Evolutionary conservation across 2,113 vertebrate species (phyloP), one percentile per base, ranked within the genome.

Genomic region (Triplophysa siluroides): DNA sequence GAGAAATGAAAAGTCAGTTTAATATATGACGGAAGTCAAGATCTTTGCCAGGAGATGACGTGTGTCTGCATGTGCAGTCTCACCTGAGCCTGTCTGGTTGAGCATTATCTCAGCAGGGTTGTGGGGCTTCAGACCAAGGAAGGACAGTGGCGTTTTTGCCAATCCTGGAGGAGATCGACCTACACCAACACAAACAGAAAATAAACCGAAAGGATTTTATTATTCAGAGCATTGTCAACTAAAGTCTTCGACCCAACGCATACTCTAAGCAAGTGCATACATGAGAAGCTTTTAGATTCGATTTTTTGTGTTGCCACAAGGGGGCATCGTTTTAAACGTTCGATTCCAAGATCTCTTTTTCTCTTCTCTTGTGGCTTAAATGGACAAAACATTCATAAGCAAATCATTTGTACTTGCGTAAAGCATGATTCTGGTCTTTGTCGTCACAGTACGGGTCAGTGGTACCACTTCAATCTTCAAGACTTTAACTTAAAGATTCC

Each of bases 111-210:
- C 96, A 0, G 95, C 95, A 0, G 97, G 98, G 84, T 98, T 99
- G 90, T 99, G 98, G 21, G 98, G 97, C 69, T 98, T 99, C 86
- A 99, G 89, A 19, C 97, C 97, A 86, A 99, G 88, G 1, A 97
- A 97, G 64, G 98, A 99, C 76, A 99, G 91, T 0, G 98, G 98
- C 4, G 98, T 99, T 92, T 96, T 98, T 78, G 96, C 96, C 84
- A 99, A 91, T 74, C 98, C 98, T 0, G 97, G 96, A 18, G 98
- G 98, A 61, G 98, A 98, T 8, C 98, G 98, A 83, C 94, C 97
- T 97, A 84, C 24, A 69, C 0, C 1, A 41, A 24, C 21, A 47
- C 61, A 77, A 72, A 75, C 8, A 11, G 43, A 45, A 38, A 38
- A 38, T 38, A 38, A 7, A 54, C 13, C 80, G 21, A n/a, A 1